These are phyloP conservation scores for Gallinago solitaria DNA, from an alignment of 2,797 vertebrate species.

Conservation along the genomic window DNA sequence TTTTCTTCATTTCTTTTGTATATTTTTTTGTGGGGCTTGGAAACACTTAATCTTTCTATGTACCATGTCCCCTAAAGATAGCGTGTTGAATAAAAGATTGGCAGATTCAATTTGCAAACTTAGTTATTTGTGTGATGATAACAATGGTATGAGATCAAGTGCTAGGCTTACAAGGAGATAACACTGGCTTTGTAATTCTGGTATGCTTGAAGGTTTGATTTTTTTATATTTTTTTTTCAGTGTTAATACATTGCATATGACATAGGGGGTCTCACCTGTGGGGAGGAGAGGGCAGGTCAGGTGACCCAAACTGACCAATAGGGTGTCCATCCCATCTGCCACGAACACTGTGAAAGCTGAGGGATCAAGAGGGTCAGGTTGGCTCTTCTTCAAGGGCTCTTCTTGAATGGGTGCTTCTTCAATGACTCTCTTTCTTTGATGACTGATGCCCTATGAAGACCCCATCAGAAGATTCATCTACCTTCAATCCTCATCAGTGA, in stretches of 20 bases:
- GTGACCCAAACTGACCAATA: too few species aligned
- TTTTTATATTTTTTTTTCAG: neutral
- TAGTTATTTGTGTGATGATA: neutral
- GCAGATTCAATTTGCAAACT: neutral
- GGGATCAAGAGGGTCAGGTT: too few species aligned
- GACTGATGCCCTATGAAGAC: too few species aligned
- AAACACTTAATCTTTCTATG: neutral
- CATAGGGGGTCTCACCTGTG: too few species aligned
- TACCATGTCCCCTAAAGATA: neutral
- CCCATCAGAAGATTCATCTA: too few species aligned
- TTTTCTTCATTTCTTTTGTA: neutral
- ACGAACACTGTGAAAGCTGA: too few species aligned
- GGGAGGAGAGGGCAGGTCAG: too few species aligned
- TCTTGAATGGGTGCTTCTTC: too few species aligned
- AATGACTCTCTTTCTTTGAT: too few species aligned
- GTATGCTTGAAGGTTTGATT: neutral
- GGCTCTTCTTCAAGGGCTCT: too few species aligned
- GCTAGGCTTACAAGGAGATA: neutral
- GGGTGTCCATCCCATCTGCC: too few species aligned
- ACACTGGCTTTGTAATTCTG: neutral
- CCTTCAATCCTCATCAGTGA: too few species aligned
- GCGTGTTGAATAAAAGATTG: neutral
- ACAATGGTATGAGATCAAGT: neutral
- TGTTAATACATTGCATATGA: neutral
- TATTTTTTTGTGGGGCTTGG: neutral